These are phyloP conservation scores for Centropus unirufus DNA, from an alignment of 2,113 vertebrate species.

Conservation along the genomic window DNA sequence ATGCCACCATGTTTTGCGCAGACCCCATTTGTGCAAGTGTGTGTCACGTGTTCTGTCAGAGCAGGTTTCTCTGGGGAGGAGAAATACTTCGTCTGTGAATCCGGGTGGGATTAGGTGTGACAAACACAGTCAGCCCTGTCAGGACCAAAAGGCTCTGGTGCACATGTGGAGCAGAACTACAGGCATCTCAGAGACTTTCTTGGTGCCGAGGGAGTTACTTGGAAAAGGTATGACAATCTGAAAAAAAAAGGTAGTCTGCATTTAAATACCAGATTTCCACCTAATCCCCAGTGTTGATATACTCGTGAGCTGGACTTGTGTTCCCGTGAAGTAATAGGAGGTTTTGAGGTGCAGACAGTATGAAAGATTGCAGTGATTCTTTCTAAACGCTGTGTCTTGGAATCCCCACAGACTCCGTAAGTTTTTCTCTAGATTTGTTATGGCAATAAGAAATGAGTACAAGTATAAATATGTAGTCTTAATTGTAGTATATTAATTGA, in stretches of 20 bases:
- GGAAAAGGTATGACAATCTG: background rate
- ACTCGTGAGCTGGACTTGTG: background rate
- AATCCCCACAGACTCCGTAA: background rate
- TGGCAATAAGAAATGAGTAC: background rate
- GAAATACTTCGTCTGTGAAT: background rate
- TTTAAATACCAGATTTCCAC: constrained; percentile 13
- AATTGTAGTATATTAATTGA: background rate
- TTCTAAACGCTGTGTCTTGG: background rate
- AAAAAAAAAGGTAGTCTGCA: background rate
- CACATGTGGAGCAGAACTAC: constrained; percentile 18
- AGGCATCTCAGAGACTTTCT: background rate
- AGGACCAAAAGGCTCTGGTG: background rate
- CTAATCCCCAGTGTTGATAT: background rate
- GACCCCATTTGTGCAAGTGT: background rate
- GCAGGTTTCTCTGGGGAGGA: background rate
- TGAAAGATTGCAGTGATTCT: background rate
- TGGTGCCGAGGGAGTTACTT: background rate
- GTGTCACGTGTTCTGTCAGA: background rate
- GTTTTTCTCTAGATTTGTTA: background rate
- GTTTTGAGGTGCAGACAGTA: background rate
- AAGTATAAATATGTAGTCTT: background rate
- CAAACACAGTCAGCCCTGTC: background rate
- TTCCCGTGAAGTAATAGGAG: background rate
- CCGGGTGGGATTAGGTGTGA: constrained; percentile 14
- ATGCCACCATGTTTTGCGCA: background rate